Evolutionary conservation across 2,113 vertebrate genomes (phyloP), one percentile per base, ranked within the genome.

Genomic region (Notothenia rossii): DNA sequence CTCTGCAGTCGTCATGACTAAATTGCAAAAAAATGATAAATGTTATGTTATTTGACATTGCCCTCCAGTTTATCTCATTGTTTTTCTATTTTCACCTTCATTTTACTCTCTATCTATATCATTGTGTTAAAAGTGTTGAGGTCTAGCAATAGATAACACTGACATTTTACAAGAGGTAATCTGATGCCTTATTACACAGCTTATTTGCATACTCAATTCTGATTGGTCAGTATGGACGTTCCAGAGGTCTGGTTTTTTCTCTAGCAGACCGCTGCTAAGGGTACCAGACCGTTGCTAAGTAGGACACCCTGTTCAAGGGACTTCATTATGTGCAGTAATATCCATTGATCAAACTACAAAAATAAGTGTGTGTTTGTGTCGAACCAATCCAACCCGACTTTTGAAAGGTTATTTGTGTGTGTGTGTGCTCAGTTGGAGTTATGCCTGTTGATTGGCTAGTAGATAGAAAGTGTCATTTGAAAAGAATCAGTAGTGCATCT

Each of bases 141-240:
- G 36, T 6, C 36, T 7, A 40, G 36, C 36, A 40, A 40, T 40
- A 40, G 36, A 89, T 17, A 90, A 91, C 66, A 20, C 81, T 92
- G 89, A 89, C 91, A 90, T 94, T 91, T 92, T 84, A 75, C 84
- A 91, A 90, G 81, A 92, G 55, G 72, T 77, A 76, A 68, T 90
- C 71, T 84, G 82, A 91, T 81, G 77, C 59, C 2, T 50, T 40
- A 40, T 7, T 40, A 40, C 36, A 40, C 36, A 2, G 36, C 36
- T 40, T 40, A 40, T 6, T 6, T 40, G 36, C 7, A 40, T 40
- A 40, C 36, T 40, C 36, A 1, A 40, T 40, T 40, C 36, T 40
- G 36, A 40, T 40, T 40, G 36, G 6, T 40, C 36, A 40, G 7
- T 40, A 40, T 40, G 36, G 36, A 40, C 36, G 7, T 40, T 40